Percentiles rank a stretch among this genome's conserved stretches.
Evolutionary conservation across 2,113 vertebrate species (phyloP).

Genomic region (Bothrops jararaca): DNA sequence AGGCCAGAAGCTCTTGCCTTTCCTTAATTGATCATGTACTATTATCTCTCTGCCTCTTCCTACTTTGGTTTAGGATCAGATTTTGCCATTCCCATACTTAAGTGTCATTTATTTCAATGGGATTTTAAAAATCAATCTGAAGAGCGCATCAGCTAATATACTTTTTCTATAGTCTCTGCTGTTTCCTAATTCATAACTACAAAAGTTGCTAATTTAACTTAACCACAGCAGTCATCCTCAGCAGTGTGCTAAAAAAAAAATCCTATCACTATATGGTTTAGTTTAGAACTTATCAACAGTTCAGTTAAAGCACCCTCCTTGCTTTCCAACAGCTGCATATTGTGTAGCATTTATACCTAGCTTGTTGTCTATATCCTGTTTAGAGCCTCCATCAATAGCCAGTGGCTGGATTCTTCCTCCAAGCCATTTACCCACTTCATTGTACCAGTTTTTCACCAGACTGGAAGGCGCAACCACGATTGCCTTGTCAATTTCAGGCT

Average conservation of each 20-base stretch:
- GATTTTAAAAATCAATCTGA: background rate
- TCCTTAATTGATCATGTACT: background rate
- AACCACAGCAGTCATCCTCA: background rate
- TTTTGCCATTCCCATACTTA: background rate
- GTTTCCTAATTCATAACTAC: background rate
- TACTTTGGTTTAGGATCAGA: background rate
- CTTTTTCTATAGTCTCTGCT: background rate
- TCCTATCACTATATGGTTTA: background rate
- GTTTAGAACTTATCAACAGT: background rate
- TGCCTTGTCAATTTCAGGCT: constrained; percentile 90
- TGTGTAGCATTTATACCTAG: constrained; percentile 74
- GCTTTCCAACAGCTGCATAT: background rate
- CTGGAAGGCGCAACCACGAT: constrained; percentile 96
- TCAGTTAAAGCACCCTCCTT: background rate
- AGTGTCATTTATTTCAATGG: background rate
- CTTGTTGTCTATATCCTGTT: constrained; percentile 86
- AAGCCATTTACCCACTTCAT: constrained; percentile 95
- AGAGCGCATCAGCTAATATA: background rate
- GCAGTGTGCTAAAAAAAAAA: background rate
- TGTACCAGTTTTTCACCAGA: constrained; percentile 95
- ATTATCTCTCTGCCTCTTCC: background rate
- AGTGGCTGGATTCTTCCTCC: constrained; percentile 85
- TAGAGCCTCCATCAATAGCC: constrained; percentile 94
- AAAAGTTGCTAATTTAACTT: background rate
- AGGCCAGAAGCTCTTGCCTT: background rate